phyloP scores from a whole-genome alignment of 2,797 vertebrate genomes.

The Gymnoscopelus braueri region DNA sequence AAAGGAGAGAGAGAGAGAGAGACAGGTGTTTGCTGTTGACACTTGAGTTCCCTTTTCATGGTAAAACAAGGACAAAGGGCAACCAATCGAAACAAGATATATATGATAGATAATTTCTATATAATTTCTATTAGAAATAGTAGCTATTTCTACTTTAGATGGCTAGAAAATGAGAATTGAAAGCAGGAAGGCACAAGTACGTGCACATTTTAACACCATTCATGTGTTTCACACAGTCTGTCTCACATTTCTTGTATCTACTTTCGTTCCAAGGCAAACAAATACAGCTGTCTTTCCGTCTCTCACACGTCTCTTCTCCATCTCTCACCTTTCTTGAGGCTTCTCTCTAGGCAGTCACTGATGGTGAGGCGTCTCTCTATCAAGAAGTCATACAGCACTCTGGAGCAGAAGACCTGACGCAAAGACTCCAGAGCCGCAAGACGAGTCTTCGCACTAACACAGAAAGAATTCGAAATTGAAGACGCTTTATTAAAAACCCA shows the following conservation, averaged over 20 bases:
- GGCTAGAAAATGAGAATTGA: not conserved
- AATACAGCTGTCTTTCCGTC: not conserved
- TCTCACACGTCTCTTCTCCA: too few species aligned
- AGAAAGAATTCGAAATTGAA: not conserved
- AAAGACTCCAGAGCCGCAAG: constrained; percentile 87
- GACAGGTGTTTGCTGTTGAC: too few species aligned
- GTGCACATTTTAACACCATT: not conserved
- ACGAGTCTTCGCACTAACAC: constrained; percentile 81
- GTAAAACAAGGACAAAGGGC: too few species aligned
- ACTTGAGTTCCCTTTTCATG: too few species aligned
- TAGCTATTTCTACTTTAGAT: too few species aligned
- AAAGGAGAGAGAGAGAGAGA: too few species aligned
- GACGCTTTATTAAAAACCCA: too few species aligned
- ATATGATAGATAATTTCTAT: not conserved
- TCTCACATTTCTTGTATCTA: not conserved
- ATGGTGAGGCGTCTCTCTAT: constrained; percentile 87
- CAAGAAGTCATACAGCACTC: constrained; percentile 86
- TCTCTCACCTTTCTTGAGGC: constrained; percentile 80
- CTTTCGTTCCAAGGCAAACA: not conserved
- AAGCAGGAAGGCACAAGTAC: not conserved
- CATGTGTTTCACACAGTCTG: not conserved
- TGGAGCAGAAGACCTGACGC: constrained; percentile 86
- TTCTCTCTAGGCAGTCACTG: constrained; percentile 89
- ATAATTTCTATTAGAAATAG: too few species aligned
- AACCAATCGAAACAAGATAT: not conserved